Base-by-base conservation (phyloP, 2,888 invertebrate species). In the Luperina testacea region DNA sequence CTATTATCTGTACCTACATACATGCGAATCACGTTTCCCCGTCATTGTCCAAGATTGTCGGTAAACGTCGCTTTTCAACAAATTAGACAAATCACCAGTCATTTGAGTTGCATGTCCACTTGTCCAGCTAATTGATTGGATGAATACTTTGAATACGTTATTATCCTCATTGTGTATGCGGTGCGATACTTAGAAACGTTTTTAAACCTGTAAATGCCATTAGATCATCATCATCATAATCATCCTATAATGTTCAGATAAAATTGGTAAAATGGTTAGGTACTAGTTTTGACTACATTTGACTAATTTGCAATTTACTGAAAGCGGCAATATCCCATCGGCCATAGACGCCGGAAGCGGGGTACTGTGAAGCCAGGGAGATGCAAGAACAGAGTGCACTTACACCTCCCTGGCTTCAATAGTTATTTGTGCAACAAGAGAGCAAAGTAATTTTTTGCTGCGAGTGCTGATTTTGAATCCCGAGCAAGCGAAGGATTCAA, bases 11-110 rank as follows among this genome's bases (percentile, higher is more conserved):
- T 71, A 17, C 8, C 15, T 2, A 32, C 27, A 81, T 2, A 32
- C 32, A 81, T 59, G 61, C 74, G 24, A 57, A 80, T 73, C 84
- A 84, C 76, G 72, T 84, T 63, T 63, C 15, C 24, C 32, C 15
- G 38, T 61, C 72, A 77, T 78, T 70, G 32, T 51, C 59, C 57
- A 73, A 42, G 64, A 84, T 84, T 64, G 72, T 65, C 65, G 45
- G 77, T 86, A 88, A 89, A 84, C 68, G 81, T 38, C 9, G 20
- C 81, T 75, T 78, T 89, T 85, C 24, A 78, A 72, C 72, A 63
- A 85, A 88, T 89, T 85, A 87, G 69, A 70, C 75, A 88, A 89
- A 90, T 84, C n/a, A 61, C 73, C 24, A 11, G n/a, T 72, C 65
- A 85, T 89, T 89, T 81, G 17, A 32, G 27, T 75, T 70, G 81